Evolutionary conservation across 53 echinoderm and acorn worm species (phyloP).

Genomic region (Patiria pectinifera): DNA sequence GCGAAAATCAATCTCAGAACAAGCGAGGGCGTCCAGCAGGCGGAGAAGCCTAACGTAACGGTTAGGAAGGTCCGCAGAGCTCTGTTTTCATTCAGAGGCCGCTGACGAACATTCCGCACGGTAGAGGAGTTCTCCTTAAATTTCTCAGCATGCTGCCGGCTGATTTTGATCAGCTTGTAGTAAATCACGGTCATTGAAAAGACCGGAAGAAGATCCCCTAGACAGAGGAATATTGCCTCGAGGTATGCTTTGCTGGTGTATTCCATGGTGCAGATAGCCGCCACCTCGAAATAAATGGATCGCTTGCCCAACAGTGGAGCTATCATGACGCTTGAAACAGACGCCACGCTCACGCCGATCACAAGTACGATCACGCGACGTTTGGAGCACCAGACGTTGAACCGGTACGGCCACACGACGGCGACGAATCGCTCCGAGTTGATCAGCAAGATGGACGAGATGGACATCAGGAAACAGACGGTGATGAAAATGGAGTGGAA

Average conservation of each 20-base stretch:
- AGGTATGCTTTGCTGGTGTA: background rate
- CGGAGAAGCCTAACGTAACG: background rate
- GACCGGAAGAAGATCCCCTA: background rate
- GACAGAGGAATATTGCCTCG: background rate
- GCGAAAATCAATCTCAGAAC: background rate
- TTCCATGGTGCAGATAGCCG: background rate
- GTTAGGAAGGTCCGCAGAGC: constrained; percentile 36
- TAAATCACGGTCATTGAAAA: background rate
- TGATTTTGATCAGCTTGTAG: constrained; percentile 5
- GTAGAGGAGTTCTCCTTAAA: background rate
- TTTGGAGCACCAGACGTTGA: constrained; percentile 30
- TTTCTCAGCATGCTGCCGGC: background rate
- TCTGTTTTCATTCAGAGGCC: background rate
- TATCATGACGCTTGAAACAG: background rate
- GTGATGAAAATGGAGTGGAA: background rate
- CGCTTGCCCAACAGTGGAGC: background rate
- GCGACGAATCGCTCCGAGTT: constrained; percentile 34
- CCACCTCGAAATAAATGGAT: background rate
- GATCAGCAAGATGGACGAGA: background rate
- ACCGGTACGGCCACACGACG: constrained; percentile 8
- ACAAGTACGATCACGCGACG: constrained; percentile 14
- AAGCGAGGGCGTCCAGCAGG: constrained; percentile 17
- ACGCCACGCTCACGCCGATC: background rate
- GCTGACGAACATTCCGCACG: background rate
- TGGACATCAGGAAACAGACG: background rate